These are phyloP conservation scores for Echeneis naucrates DNA, from an alignment of 2,797 vertebrate genomes.

Conservation along the genomic window DNA sequence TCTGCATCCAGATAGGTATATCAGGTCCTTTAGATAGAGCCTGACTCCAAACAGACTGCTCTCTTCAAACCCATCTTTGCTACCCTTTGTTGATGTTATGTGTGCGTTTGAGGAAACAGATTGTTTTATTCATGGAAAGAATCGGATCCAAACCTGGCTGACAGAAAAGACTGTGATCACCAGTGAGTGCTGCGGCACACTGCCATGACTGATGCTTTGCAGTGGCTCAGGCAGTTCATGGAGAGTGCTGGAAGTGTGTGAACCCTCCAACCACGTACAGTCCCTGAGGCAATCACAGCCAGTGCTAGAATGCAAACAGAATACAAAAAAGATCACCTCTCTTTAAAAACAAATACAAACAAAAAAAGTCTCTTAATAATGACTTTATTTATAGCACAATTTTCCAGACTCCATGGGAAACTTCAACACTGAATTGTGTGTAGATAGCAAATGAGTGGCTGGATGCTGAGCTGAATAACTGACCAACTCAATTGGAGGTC, in stretches of 20 bases:
- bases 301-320: constrained; percentile 11
- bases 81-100: background rate
- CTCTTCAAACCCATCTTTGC: background rate
- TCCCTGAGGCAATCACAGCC: constrained; percentile 21
- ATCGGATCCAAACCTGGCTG: constrained; percentile 32
- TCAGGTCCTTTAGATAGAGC: background rate
- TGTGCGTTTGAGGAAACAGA: background rate
- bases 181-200: constrained; percentile 19
- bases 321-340: background rate
- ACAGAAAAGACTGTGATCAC: constrained; percentile 24
- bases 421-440: too few species aligned
- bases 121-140: constrained; percentile 11
- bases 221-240: constrained; percentile 39
- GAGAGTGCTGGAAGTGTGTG: constrained; percentile 31
- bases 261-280: background rate
- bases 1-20: background rate
- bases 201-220: constrained; percentile 44
- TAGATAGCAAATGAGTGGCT: too few species aligned
- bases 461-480: too few species aligned
- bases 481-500: too few species aligned
- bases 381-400: too few species aligned
- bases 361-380: background rate
- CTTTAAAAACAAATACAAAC: background rate
- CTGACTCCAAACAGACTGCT: background rate
- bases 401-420: too few species aligned